phyloP scores from a whole-genome alignment of 1,140 invertebrate species.

The Hyposmocoma kahamanoa region DNA sequence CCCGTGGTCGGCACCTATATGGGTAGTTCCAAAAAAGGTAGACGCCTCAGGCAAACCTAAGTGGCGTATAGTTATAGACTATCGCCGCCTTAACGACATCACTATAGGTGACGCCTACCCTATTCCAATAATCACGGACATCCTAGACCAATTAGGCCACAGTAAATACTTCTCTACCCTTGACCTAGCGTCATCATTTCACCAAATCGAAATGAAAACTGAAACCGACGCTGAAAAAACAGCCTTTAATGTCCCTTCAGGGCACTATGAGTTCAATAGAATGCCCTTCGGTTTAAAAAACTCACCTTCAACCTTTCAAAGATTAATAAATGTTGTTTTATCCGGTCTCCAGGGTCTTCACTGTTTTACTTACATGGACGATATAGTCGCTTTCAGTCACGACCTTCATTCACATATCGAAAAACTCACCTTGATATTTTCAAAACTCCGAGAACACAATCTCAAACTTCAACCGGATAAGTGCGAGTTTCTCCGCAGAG shows the following conservation, averaged over 20 bases:
- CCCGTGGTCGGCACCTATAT: constrained; percentile 43
- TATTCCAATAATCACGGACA: constrained; percentile 65
- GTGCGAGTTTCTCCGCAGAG: constrained; percentile 55
- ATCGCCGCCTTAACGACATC: constrained; percentile 44
- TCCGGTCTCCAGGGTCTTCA: constrained; percentile 13
- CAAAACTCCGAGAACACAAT: constrained; percentile 34
- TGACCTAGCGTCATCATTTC: constrained; percentile 68
- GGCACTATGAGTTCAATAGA: constrained; percentile 37
- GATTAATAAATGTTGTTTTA: constrained; percentile 40
- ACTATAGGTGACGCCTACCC: constrained; percentile 66
- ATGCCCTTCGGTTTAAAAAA: constrained; percentile 14
- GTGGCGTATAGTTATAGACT: constrained; percentile 54
- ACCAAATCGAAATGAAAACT: constrained; percentile 59
- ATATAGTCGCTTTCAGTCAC: background rate
- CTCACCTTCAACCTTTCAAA: constrained; percentile 49
- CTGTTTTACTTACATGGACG: constrained; percentile 4
- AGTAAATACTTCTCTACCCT: constrained; percentile 65
- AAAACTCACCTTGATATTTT: constrained; percentile 37
- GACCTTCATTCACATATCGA: constrained; percentile 26
- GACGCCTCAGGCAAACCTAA: constrained; percentile 50
- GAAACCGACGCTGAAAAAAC: constrained; percentile 42
- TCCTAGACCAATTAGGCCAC: constrained; percentile 39
- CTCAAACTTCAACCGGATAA: constrained; percentile 59
- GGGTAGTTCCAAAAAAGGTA: constrained; percentile 53
- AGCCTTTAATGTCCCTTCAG: constrained; percentile 34